Evolutionary conservation across 2,888 invertebrate species (phyloP).

Genomic region (Trilocha varians): DNA sequence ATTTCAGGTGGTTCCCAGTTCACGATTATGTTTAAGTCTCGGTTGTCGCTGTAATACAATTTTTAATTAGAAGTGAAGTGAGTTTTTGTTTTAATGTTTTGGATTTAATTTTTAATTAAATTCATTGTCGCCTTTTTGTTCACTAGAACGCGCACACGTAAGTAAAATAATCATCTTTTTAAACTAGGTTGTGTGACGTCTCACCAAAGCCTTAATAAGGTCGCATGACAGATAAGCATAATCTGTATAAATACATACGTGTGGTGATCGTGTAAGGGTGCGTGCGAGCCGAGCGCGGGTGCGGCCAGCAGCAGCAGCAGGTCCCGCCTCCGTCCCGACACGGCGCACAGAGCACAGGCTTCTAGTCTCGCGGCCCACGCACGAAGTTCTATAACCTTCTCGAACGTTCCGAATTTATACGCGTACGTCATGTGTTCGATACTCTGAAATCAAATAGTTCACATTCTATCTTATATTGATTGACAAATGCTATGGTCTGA

Average conservation of each 20-base stretch:
- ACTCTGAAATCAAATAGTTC: too few relatives aligned
- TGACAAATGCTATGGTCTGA: too few relatives aligned
- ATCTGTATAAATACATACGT: slow-evolving; percentile 21
- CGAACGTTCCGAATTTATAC: slow-evolving; percentile 95
- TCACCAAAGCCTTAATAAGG: too few relatives aligned
- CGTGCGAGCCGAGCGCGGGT: slow-evolving; percentile 38
- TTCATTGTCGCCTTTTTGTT: too few relatives aligned
- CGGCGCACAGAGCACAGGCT: slow-evolving; percentile 84
- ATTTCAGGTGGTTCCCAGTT: slow-evolving; percentile 78
- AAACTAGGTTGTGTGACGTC: too few relatives aligned
- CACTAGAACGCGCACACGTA: too few relatives aligned
- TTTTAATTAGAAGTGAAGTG: too few relatives aligned
- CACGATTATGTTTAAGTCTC: slow-evolving; percentile 81
- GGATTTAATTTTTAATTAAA: too few relatives aligned
- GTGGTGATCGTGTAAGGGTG: slow-evolving; percentile 34
- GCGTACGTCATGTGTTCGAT: slow-evolving; percentile 92
- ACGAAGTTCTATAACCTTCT: slow-evolving; percentile 92
- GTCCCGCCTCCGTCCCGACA: slow-evolving; percentile 79
- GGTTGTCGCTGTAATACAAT: slow-evolving; percentile 80
- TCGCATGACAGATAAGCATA: too few relatives aligned
- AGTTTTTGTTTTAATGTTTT: too few relatives aligned
- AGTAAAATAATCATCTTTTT: too few relatives aligned
- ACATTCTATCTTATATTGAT: too few relatives aligned
- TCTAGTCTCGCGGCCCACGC: slow-evolving; percentile 86
- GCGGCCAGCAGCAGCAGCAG: slow-evolving; percentile 76